phyloP scores from a whole-genome alignment of 2,888 invertebrate species.

The Tenthredo mesomela region DNA sequence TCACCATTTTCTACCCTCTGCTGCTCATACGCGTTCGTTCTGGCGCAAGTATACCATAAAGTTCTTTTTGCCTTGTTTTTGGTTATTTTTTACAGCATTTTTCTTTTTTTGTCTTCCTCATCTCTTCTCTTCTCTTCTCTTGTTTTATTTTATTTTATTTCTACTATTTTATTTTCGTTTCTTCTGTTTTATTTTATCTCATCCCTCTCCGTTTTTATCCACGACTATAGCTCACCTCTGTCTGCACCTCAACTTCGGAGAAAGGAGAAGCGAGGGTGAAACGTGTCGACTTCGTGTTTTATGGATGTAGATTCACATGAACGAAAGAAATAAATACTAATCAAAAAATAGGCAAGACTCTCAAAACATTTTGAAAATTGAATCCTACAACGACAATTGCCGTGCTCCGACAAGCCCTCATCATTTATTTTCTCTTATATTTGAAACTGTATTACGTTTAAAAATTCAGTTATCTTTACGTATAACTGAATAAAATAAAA shows the following conservation, averaged over 20 bases:
- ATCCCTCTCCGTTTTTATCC: neutral
- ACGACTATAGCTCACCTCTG: slow-evolving; percentile 14
- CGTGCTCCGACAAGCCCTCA: neutral
- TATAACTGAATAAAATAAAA: neutral
- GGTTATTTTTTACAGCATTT: slow-evolving; percentile 26
- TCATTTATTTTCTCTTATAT: neutral
- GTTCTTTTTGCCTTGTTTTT: slow-evolving; percentile 26
- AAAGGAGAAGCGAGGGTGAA: neutral
- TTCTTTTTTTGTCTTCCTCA: neutral
- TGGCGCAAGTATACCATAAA: slow-evolving; percentile 40
- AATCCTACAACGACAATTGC: neutral
- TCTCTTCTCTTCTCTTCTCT: slow-evolving; percentile 1
- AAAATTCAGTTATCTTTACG: neutral
- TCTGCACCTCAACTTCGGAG: neutral
- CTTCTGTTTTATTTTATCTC: slow-evolving; percentile 28
- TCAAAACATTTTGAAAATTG: neutral
- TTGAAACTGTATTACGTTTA: neutral
- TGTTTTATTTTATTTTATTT: neutral
- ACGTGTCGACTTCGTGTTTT: slow-evolving; percentile 20
- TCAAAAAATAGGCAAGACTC: neutral
- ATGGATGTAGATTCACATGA: neutral
- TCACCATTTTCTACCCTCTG: slow-evolving; percentile 39
- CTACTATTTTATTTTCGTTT: neutral
- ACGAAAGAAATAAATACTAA: slow-evolving; percentile 1
- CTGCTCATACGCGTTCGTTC: slow-evolving; percentile 43